A percentile compares a stretch with the other conserved stretches of the same genome.
Conservation (phyloP, 2,113 vertebrate species). For the Romanogobio albipinnatus region DNA sequence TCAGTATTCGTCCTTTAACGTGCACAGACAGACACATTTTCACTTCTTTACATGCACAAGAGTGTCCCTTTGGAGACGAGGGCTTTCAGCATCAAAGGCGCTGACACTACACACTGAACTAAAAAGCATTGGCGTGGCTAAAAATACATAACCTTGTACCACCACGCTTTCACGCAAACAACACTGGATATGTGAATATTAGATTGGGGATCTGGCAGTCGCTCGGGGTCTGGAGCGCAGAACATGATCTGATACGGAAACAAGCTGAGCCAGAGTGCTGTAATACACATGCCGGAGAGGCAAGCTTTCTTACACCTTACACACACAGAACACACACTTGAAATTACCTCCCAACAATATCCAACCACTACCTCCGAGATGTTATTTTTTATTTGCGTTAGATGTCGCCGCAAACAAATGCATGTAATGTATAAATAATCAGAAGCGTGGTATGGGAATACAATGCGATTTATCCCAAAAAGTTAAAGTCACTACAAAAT, state of each 20-base stretch:
- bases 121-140: slow-evolving; percentile 23
- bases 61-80: slow-evolving; percentile 8
- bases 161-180: slow-evolving; percentile 22
- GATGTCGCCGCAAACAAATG: not conserved
- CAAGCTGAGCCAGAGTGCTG: not conserved
- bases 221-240: not conserved
- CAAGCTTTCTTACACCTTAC: not conserved
- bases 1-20: not conserved
- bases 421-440: not conserved
- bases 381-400: slow-evolving; percentile 5
- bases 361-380: not conserved
- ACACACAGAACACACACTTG: slow-evolving; percentile 1
- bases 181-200: slow-evolving; percentile 39
- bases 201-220: slow-evolving; percentile 21
- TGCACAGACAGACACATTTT: slow-evolving; percentile 25
- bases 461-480: not conserved
- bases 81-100: slow-evolving; percentile 27
- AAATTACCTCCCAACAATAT: not conserved
- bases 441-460: not conserved
- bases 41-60: not conserved
- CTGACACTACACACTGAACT: slow-evolving; percentile 16
- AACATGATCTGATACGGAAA: slow-evolving; percentile 17
- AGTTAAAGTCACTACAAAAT: not conserved
- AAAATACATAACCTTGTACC: slow-evolving; percentile 47
- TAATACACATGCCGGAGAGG: slow-evolving; percentile 10